Percentiles rank a stretch among this genome's conserved stretches.
Evolutionary conservation across 2,888 invertebrate species (phyloP).

Genomic region (Andrena dorsata): DNA sequence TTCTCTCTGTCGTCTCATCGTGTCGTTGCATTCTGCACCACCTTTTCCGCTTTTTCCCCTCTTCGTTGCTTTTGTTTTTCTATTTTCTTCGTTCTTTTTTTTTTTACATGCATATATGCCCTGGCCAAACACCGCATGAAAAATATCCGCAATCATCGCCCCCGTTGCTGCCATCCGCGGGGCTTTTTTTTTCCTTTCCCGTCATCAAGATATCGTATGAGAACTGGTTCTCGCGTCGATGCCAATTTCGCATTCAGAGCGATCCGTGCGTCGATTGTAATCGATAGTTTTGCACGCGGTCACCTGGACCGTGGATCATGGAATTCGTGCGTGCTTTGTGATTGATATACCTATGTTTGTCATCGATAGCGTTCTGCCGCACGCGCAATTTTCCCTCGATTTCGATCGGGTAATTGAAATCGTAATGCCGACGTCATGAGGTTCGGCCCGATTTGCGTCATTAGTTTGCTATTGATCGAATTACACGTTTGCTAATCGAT

Average conservation of each 20-base stretch:
- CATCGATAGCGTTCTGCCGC: constrained; percentile 67
- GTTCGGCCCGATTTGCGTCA: neutral
- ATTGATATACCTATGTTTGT: constrained; percentile 70
- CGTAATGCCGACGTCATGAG: neutral
- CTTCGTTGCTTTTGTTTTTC: constrained; percentile 33
- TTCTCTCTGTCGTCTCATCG: constrained; percentile 45
- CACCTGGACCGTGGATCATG: constrained; percentile 46
- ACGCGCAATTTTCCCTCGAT: constrained; percentile 27
- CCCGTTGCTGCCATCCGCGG: constrained; percentile 19
- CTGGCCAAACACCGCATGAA: constrained; percentile 17
- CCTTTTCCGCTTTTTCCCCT: neutral
- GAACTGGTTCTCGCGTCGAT: constrained; percentile 69
- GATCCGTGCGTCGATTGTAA: constrained; percentile 72
- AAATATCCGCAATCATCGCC: constrained; percentile 42
- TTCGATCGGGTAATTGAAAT: neutral
- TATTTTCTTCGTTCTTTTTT: constrained; percentile 3
- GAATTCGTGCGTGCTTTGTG: constrained; percentile 53
- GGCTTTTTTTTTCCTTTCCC: constrained; percentile 35
- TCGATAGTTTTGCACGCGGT: constrained; percentile 77
- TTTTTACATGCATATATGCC: constrained; percentile 2
- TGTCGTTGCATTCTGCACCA: constrained; percentile 17
- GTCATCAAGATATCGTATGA: constrained; percentile 70
- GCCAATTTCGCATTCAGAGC: constrained; percentile 69
- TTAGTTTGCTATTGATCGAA: neutral
- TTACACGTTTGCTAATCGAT: neutral